These are phyloP conservation scores for Halisarca cf. caerulea DNA, from an alignment of 37 sponge, comb jelly and placozoan species.

Conservation along the genomic window DNA sequence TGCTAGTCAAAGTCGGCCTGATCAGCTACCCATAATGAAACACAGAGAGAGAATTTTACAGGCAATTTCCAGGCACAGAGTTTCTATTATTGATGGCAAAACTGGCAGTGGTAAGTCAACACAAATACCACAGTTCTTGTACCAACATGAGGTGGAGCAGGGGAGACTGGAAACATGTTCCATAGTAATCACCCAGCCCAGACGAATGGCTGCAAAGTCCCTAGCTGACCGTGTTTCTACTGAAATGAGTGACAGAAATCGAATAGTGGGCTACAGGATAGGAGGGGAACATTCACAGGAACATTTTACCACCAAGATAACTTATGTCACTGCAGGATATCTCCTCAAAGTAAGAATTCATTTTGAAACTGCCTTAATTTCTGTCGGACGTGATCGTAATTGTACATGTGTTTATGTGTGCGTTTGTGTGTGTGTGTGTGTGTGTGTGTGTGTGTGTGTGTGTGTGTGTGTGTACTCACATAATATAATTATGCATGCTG, in stretches of 20 bases:
- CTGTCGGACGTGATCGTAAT: too few relatives aligned
- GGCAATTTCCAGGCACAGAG: slow-evolving; percentile 37
- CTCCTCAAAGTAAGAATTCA: slow-evolving; percentile 55
- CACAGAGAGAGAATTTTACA: slow-evolving; percentile 58
- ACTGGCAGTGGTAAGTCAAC: slow-evolving; percentile 86
- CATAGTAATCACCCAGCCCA: slow-evolving; percentile 74
- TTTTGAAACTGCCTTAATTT: too few relatives aligned
- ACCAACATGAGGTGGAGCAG: slow-evolving; percentile 30
- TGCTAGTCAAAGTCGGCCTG: too few relatives aligned
- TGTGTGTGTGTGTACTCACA: neutral
- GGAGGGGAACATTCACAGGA: slow-evolving; percentile 48
- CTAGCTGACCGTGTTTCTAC: slow-evolving; percentile 65
- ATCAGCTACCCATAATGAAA: slow-evolving; percentile 49
- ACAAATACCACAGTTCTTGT: slow-evolving; percentile 75
- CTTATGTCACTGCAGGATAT: slow-evolving; percentile 75
- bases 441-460: too few relatives aligned
- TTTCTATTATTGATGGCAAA: slow-evolving; percentile 71
- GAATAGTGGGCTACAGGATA: slow-evolving; percentile 68
- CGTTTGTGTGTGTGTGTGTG: too few relatives aligned
- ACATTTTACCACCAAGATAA: slow-evolving; percentile 8
- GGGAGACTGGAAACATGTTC: neutral
- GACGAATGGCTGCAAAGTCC: slow-evolving; percentile 65
- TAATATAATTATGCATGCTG: neutral
- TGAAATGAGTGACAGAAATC: slow-evolving; percentile 36
- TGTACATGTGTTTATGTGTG: neutral